phyloP scores from a whole-genome alignment of 2,888 invertebrate species.

The Ophioninae sp. region DNA sequence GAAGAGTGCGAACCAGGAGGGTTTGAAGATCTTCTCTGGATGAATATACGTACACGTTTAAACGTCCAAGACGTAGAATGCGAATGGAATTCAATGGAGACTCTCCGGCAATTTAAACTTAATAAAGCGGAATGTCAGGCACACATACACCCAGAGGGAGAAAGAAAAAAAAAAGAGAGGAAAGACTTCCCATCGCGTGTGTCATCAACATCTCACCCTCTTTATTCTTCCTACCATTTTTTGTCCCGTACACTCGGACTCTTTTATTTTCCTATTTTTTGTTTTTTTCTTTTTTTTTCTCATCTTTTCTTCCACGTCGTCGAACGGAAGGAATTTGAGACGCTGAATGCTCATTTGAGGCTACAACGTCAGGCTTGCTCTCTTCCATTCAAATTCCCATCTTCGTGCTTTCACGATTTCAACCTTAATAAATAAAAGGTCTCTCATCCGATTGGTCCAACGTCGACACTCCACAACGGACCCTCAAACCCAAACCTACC shows the following conservation, averaged over 20 bases:
- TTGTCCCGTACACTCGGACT: slow-evolving; percentile 32
- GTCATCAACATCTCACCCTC: slow-evolving; percentile 28
- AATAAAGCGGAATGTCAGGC: slow-evolving; percentile 79
- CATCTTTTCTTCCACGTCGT: slow-evolving; percentile 44
- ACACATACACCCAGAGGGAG: slow-evolving; percentile 61
- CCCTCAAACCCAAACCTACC: not conserved
- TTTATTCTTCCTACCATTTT: slow-evolving; percentile 28
- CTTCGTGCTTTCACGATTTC: slow-evolving; percentile 38
- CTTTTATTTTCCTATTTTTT: slow-evolving; percentile 29
- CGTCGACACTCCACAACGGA: slow-evolving; percentile 26
- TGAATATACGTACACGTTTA: slow-evolving; percentile 7
- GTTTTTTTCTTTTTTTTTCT: too few relatives aligned
- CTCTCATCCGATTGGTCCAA: slow-evolving; percentile 51
- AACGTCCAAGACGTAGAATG: slow-evolving; percentile 44
- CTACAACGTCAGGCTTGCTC: slow-evolving; percentile 62
- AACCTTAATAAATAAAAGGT: too few relatives aligned
- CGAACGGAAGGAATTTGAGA: slow-evolving; percentile 69
- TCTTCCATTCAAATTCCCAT: slow-evolving; percentile 37
- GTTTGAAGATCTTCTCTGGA: slow-evolving; percentile 8
- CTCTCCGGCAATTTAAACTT: slow-evolving; percentile 76
- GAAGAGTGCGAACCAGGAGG: slow-evolving; percentile 12
- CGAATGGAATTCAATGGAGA: slow-evolving; percentile 73
- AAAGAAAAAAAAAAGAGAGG: slow-evolving; percentile 2
- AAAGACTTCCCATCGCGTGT: not conserved
- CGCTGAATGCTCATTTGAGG: slow-evolving; percentile 78